A percentile compares a stretch with the other conserved stretches of the same genome.
These are phyloP conservation scores for Ennomos fuscantarius DNA, from an alignment of 2,888 invertebrate genomes.

Conservation along the genomic window DNA sequence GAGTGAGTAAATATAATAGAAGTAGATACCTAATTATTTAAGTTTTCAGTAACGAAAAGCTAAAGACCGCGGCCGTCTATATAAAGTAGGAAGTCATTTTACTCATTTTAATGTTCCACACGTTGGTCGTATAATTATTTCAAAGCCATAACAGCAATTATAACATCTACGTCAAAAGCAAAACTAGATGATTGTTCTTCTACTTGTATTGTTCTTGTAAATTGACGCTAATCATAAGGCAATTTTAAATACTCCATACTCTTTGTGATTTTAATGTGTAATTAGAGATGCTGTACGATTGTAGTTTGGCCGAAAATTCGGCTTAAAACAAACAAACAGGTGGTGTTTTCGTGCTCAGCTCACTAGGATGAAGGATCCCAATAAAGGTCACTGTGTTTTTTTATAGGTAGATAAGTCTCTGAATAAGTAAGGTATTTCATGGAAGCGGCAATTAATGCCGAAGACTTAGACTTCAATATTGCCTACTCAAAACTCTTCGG, in stretches of 20 bases:
- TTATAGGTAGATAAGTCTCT: too few species aligned
- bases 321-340: background rate
- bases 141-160: slow-evolving; percentile 48
- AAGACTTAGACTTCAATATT: background rate
- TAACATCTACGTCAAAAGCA: slow-evolving; percentile 24
- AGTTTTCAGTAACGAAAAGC: slow-evolving; percentile 13
- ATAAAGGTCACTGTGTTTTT: too few species aligned
- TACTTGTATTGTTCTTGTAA: slow-evolving; percentile 65
- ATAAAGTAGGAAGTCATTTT: slow-evolving; percentile 20
- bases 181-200: slow-evolving; percentile 39
- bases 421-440: too few species aligned
- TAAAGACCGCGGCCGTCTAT: slow-evolving; percentile 5
- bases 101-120: slow-evolving; percentile 14
- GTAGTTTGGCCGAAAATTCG: slow-evolving; percentile 18
- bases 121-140: slow-evolving; percentile 29
- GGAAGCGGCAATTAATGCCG: too few species aligned
- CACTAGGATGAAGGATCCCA: too few species aligned
- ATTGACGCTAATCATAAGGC: slow-evolving; percentile 53
- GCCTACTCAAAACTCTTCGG: slow-evolving; percentile 2
- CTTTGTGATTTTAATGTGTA: slow-evolving; percentile 27
- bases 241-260: slow-evolving; percentile 22
- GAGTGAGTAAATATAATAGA: too few species aligned
- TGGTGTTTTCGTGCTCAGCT: background rate
- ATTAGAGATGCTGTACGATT: slow-evolving; percentile 28
- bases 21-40: too few species aligned